Conservation (phyloP, 2,797 vertebrate genomes). For the Cryptoprocta ferox region DNA sequence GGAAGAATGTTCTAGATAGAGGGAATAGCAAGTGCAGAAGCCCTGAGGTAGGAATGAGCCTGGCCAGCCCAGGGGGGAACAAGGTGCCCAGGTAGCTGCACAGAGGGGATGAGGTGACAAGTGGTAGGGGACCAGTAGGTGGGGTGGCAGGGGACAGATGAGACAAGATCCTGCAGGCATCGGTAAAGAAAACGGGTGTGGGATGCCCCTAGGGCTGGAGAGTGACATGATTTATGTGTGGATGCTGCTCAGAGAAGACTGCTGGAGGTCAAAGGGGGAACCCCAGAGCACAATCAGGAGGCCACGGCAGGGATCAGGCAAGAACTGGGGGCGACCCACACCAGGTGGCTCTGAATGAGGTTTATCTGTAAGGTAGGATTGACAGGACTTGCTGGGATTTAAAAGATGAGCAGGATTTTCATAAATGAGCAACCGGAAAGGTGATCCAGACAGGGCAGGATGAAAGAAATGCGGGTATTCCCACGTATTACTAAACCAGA, state of each 20-base stretch:
- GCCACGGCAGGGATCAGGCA: rapidly evolving
- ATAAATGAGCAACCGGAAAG: neutral
- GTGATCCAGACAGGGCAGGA: neutral
- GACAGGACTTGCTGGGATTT: neutral
- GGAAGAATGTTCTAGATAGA: neutral
- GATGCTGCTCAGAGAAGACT: neutral
- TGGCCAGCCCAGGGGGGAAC: neutral
- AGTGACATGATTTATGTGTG: neutral
- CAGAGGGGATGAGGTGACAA: neutral
- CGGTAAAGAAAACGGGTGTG: neutral
- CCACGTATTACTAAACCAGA: neutral
- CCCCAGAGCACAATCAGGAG: neutral
- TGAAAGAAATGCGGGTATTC: too few relatives aligned
- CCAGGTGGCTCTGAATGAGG: neutral
- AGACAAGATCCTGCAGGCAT: neutral
- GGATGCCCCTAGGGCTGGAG: neutral
- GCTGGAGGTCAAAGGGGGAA: rapidly evolving
- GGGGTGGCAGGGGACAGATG: neutral
- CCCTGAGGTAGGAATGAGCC: too few relatives aligned
- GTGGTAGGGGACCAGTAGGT: neutral
- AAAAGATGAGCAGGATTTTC: neutral
- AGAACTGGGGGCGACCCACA: rapidly evolving
- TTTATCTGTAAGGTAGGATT: neutral
- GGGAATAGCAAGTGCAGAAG: neutral
- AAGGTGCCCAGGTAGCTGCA: neutral